Percentiles rank a stretch among this genome's conserved stretches.
phyloP scores from a whole-genome alignment of 92 coral and sea anemone species.

The Metridium senile region DNA sequence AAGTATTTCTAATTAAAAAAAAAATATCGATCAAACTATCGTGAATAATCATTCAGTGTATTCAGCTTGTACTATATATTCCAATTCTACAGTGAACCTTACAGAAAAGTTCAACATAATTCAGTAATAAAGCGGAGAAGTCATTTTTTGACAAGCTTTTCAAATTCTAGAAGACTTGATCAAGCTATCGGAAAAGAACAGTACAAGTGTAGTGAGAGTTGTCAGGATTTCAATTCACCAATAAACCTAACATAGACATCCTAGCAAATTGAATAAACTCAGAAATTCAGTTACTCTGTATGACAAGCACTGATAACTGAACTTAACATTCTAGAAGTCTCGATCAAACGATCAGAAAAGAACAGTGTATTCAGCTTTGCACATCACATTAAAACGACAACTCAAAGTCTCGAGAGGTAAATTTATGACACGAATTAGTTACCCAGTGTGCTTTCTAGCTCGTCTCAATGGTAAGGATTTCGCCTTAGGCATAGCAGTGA shows the following conservation, averaged over 20 bases:
- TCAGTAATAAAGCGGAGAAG: too few relatives aligned
- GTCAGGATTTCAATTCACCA: too few relatives aligned
- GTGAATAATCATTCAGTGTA: too few relatives aligned
- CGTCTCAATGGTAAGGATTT: not conserved
- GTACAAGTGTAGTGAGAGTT: too few relatives aligned
- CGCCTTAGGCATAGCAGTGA: constrained; percentile 19
- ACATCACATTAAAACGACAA: constrained; percentile 25
- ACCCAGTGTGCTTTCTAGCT: not conserved
- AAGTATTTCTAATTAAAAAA: too few relatives aligned
- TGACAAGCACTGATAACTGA: constrained; percentile 17
- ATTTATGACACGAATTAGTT: not conserved
- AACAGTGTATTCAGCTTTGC: constrained; percentile 29
- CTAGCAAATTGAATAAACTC: not conserved
- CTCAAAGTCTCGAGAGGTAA: constrained; percentile 6
- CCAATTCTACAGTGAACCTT: too few relatives aligned
- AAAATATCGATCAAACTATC: too few relatives aligned
- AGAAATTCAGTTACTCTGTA: not conserved
- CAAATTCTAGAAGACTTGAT: too few relatives aligned
- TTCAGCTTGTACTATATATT: too few relatives aligned
- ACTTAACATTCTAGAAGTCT: constrained; percentile 17
- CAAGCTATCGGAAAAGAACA: too few relatives aligned
- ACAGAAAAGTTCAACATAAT: too few relatives aligned
- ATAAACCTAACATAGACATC: not conserved
- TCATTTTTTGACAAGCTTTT: too few relatives aligned
- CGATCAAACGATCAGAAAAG: constrained; percentile 37